These are phyloP conservation scores for Pyrrhura leucotis DNA, from an alignment of 2,797 vertebrate species.

Conservation along the genomic window DNA sequence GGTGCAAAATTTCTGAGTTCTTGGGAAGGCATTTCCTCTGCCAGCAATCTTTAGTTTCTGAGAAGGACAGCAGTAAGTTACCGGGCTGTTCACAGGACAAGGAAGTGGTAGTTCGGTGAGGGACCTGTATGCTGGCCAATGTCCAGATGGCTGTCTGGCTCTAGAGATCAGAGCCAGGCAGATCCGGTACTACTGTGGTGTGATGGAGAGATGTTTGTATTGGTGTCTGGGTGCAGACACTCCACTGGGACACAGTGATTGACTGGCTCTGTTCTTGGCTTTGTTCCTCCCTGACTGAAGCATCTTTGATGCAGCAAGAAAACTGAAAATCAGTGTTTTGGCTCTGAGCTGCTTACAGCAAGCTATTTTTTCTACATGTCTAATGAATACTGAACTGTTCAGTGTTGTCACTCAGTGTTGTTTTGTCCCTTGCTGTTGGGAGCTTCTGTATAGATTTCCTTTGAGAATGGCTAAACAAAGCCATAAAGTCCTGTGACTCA, in stretches of 20 bases:
- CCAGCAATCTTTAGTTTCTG: not conserved
- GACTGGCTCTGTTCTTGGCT: not conserved
- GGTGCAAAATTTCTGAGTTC: constrained; percentile 6
- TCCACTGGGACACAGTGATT: not conserved
- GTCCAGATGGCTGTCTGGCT: not conserved
- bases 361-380: not conserved
- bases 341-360: not conserved
- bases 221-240: not conserved
- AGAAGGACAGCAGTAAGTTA: not conserved
- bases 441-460: not conserved
- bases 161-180: not conserved
- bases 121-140: not conserved
- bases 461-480: not conserved
- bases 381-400: constrained; percentile 28
- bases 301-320: not conserved
- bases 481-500: not conserved
- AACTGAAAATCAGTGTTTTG: constrained; percentile 23
- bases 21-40: not conserved
- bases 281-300: not conserved
- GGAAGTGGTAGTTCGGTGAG: not conserved
- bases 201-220: not conserved
- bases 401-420: not conserved
- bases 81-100: not conserved
- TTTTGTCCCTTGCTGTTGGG: constrained; percentile 24
- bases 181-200: not conserved